Percentiles rank a stretch among this genome's conserved stretches.
Conservation (phyloP, 2,888 invertebrate species). For the Cerceris ruficornis region DNA sequence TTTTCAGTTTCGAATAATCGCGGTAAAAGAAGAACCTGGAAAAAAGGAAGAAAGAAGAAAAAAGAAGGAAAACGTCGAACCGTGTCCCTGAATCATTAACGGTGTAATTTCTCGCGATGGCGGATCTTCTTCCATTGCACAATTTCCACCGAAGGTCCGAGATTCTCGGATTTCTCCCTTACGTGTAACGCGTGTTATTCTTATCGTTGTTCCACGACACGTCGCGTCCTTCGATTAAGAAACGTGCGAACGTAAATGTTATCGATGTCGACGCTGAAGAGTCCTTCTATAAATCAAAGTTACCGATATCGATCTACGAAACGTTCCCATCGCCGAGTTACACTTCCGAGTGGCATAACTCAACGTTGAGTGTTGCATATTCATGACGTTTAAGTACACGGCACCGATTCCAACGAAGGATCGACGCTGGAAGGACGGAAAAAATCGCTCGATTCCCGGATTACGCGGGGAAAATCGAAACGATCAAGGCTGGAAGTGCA, state of each 20-base stretch:
- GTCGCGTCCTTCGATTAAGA: conserved; percentile 54
- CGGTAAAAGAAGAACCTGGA: too few species aligned
- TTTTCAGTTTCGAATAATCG: conserved; percentile 7
- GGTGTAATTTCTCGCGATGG: neutral
- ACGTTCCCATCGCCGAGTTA: conserved; percentile 25
- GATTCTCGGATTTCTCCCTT: neutral
- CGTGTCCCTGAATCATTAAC: conserved; percentile 25
- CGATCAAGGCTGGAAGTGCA: conserved; percentile 37
- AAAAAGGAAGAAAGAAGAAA: too few species aligned
- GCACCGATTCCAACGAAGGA: neutral
- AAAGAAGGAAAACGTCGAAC: neutral
- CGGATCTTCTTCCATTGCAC: neutral
- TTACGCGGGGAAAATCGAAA: conserved; percentile 35
- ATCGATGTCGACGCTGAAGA: conserved; percentile 30
- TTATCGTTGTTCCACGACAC: conserved; percentile 14
- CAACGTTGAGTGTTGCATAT: conserved; percentile 17
- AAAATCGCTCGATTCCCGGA: conserved; percentile 52
- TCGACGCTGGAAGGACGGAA: conserved; percentile 15
- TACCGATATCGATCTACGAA: conserved; percentile 58
- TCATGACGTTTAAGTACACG: conserved; percentile 18
- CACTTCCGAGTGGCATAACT: conserved; percentile 49
- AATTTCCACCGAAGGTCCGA: conserved; percentile 3
- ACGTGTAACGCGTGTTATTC: conserved; percentile 10
- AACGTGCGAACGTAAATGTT: conserved; percentile 20
- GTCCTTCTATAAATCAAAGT: conserved; percentile 65